Conservation (phyloP, 2,113 vertebrate species). For the Puffinus mauretanicus region DNA sequence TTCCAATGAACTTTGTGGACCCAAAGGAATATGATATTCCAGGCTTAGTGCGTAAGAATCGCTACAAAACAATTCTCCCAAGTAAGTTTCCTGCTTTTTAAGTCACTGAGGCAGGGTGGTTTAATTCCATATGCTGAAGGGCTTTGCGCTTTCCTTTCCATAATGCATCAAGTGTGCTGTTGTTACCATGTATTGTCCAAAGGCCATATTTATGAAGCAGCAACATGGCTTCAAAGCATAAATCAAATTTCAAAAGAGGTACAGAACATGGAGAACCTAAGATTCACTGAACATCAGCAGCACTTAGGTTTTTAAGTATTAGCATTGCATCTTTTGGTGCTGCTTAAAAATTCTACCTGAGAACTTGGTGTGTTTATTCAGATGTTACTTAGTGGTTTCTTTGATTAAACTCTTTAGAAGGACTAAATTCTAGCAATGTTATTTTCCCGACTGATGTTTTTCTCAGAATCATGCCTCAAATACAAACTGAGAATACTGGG, state of each 20-base stretch:
- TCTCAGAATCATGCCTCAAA: background rate
- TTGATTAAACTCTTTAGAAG: background rate
- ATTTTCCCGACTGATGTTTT: background rate
- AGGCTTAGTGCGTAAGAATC: slow-evolving; percentile 96
- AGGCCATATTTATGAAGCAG: background rate
- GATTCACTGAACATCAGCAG: background rate
- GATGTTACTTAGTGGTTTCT: background rate
- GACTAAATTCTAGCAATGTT: background rate
- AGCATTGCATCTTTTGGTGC: background rate
- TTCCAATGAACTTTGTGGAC: slow-evolving; percentile 99
- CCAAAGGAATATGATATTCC: slow-evolving; percentile 97
- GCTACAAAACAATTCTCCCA: slow-evolving; percentile 98
- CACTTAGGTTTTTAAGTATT: background rate
- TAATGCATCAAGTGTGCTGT: background rate
- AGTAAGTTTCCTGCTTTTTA: slow-evolving; percentile 80
- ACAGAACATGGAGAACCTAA: background rate
- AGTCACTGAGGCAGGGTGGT: background rate
- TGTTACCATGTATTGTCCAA: background rate
- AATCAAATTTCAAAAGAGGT: background rate
- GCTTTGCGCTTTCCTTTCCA: background rate
- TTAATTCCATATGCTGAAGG: background rate
- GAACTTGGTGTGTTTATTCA: background rate
- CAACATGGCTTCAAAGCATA: background rate
- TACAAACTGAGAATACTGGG: background rate
- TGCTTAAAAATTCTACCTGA: background rate